These are phyloP conservation scores for Pelmatolapia mariae DNA, from an alignment of 2,113 vertebrate species.

Conservation along the genomic window DNA sequence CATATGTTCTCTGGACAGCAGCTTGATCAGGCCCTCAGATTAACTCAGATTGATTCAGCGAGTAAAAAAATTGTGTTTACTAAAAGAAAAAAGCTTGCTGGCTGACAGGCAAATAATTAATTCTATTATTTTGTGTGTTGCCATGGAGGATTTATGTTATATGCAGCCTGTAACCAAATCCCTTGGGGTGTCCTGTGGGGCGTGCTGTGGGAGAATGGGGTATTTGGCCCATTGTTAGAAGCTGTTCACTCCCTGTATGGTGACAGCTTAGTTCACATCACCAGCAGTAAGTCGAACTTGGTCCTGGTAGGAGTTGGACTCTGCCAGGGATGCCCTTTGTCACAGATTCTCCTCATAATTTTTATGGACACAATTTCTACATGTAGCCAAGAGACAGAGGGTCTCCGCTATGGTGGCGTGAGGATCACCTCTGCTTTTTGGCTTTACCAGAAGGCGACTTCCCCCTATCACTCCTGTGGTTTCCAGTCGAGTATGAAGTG, in stretches of 20 bases:
- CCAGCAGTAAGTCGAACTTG: not conserved
- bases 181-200: not conserved
- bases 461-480: not conserved
- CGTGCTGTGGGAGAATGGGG: not conserved
- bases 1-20: constrained; percentile 33
- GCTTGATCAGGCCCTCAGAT: constrained; percentile 33
- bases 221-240: not conserved
- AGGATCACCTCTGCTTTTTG: not conserved
- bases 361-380: not conserved
- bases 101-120: constrained; percentile 12
- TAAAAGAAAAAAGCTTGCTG: not conserved
- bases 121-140: not conserved
- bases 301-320: not conserved
- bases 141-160: constrained; percentile 1
- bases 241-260: not conserved
- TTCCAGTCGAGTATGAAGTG: not conserved
- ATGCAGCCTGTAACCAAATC: not conserved
- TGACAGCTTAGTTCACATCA: not conserved
- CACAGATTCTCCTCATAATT: not conserved
- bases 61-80: constrained; percentile 14
- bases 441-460: not conserved
- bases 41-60: constrained; percentile 34
- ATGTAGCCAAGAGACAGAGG: not conserved
- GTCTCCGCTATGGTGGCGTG: not conserved
- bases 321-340: not conserved